A percentile compares a stretch with the other conserved stretches of the same genome.
These are phyloP conservation scores for Arctia plantaginis DNA, from an alignment of 2,888 invertebrate genomes.

Conservation along the genomic window DNA sequence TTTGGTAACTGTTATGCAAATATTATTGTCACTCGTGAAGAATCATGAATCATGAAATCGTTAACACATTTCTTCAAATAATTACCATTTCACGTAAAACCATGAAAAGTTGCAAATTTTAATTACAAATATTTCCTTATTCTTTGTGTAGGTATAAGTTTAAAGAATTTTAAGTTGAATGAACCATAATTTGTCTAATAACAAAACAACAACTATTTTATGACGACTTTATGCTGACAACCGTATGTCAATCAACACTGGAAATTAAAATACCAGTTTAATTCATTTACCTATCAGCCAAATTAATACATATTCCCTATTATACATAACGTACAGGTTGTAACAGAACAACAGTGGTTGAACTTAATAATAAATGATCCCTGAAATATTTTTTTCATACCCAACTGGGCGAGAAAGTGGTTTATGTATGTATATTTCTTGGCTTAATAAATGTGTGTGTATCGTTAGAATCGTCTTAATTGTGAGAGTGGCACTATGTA, in stretches of 20 bases:
- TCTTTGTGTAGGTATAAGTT: background rate
- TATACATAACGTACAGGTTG: too few species aligned
- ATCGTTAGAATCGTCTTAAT: too few species aligned
- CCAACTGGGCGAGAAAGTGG: too few species aligned
- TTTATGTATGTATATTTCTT: too few species aligned
- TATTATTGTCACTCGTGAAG: background rate
- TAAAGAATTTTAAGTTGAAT: conserved; percentile 16
- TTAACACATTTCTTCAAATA: background rate
- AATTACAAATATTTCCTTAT: conserved; percentile 11
- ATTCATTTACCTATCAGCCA: background rate
- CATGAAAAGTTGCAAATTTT: conserved; percentile 11
- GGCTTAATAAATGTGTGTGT: too few species aligned
- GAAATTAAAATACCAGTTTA: conserved; percentile 5
- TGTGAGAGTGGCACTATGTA: too few species aligned
- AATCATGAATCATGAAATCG: background rate
- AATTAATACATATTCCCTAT: background rate
- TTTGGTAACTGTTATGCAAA: background rate
- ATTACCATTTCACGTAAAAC: conserved; percentile 5
- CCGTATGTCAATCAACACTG: conserved; percentile 8
- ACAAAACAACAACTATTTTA: conserved; percentile 14
- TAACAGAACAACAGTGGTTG: too few species aligned
- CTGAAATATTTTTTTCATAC: too few species aligned
- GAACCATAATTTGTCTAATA: conserved; percentile 4
- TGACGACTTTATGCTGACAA: background rate
- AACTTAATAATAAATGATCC: too few species aligned